Percentiles rank a stretch among this genome's conserved stretches.
phyloP scores from a whole-genome alignment of 2,797 vertebrate species.

The Eremophila alpestris region DNA sequence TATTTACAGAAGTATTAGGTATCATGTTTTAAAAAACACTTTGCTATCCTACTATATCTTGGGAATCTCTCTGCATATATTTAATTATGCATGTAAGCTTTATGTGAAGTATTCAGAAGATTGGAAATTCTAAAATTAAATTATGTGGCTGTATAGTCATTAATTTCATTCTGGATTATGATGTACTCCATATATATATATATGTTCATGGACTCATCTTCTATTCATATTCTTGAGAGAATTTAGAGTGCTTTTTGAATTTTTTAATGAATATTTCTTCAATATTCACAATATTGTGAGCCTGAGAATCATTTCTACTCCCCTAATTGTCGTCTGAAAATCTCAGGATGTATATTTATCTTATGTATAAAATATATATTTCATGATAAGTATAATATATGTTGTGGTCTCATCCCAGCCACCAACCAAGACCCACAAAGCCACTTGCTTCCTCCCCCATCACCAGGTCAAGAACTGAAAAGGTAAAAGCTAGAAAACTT shows the following conservation, averaged over 20 bases:
- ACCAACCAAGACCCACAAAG: neutral
- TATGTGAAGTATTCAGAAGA: neutral
- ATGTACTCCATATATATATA: neutral
- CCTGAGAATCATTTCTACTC: neutral
- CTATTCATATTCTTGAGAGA: neutral
- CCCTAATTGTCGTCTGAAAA: neutral
- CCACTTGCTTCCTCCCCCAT: neutral
- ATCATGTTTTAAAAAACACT: neutral
- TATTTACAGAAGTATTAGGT: neutral
- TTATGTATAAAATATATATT: neutral
- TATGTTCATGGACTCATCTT: neutral
- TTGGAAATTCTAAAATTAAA: neutral
- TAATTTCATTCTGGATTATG: neutral
- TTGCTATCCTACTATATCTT: neutral
- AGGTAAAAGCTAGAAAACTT: neutral
- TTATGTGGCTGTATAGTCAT: fast-evolving
- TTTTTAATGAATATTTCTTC: neutral
- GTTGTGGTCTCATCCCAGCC: neutral
- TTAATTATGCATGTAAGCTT: neutral
- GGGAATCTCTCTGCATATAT: neutral
- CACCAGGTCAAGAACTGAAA: neutral
- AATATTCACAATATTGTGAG: neutral
- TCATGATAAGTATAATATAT: neutral
- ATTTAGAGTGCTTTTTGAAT: neutral
- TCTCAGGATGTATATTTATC: neutral